phyloP scores from a whole-genome alignment of 1,140 invertebrate species.

The Harlomillsia oculata region DNA sequence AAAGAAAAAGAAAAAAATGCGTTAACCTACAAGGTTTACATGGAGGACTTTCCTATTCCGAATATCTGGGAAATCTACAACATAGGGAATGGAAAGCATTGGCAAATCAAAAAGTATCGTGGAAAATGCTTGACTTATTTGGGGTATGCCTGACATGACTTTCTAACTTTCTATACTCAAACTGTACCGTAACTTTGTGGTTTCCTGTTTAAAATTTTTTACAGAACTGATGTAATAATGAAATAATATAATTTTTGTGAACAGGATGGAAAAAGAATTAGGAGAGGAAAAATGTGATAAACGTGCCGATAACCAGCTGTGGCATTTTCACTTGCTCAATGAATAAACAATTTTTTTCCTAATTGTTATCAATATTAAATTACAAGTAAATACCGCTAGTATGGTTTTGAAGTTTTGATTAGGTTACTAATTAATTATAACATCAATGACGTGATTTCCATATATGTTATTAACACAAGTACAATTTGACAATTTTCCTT shows the following conservation, averaged over 20 bases:
- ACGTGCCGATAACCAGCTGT: constrained; percentile 2
- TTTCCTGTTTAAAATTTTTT: neutral
- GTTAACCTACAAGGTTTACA: constrained; percentile 17
- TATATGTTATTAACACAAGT: neutral
- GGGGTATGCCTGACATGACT: constrained; percentile 1
- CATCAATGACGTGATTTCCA: neutral
- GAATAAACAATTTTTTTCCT: neutral
- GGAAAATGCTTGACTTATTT: constrained; percentile 13
- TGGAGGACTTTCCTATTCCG: constrained; percentile 15
- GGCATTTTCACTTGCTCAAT: constrained; percentile 17
- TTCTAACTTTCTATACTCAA: neutral
- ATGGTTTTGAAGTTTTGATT: neutral
- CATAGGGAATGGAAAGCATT: constrained; percentile 2
- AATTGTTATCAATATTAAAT: neutral
- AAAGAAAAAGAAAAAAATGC: constrained; percentile 1
- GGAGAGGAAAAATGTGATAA: constrained; percentile 13
- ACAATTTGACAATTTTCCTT: neutral
- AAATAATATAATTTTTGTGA: neutral
- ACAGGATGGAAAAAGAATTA: constrained; percentile 9
- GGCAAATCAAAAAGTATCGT: constrained; percentile 16
- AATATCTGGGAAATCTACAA: constrained; percentile 16
- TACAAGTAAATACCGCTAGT: neutral
- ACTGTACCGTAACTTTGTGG: neutral
- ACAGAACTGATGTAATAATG: neutral
- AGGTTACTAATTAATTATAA: neutral